Conservation (phyloP, 2,113 vertebrate genomes). For the Phaethornis superciliosus region DNA sequence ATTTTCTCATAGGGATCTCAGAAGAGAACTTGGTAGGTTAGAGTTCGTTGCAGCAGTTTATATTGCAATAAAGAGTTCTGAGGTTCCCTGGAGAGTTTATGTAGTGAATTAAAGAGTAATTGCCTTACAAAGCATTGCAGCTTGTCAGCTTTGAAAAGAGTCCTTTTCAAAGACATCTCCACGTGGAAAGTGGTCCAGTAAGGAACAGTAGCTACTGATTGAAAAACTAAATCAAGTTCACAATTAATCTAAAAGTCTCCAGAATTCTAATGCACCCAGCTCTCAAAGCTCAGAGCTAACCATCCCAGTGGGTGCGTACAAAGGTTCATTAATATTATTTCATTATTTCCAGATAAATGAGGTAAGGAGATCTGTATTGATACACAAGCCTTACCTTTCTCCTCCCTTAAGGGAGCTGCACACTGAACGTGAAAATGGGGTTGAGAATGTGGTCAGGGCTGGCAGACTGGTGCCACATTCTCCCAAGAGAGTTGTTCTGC, state of each 20-base stretch:
- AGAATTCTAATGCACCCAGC: neutral
- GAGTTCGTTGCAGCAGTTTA: neutral
- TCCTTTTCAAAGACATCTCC: neutral
- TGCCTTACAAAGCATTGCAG: neutral
- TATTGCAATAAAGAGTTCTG: neutral
- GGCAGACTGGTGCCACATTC: neutral
- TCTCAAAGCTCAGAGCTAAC: neutral
- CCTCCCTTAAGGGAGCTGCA: neutral
- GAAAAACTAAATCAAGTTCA: neutral
- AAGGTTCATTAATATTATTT: neutral
- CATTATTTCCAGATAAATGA: conserved; percentile 20
- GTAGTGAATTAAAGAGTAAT: conserved; percentile 2
- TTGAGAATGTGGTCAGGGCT: neutral
- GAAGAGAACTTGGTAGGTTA: neutral
- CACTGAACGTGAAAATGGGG: neutral
- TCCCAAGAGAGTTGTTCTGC: neutral
- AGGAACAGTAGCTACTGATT: neutral
- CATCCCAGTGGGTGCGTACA: neutral
- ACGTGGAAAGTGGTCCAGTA: neutral
- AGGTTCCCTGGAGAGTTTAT: neutral
- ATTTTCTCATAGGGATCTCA: neutral
- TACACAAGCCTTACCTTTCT: neutral
- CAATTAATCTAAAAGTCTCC: neutral
- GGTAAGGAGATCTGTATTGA: neutral
- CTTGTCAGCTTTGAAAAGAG: neutral